Evolutionary conservation across 1,140 invertebrate species (phyloP).

Genomic region (Danaus plexippus): DNA sequence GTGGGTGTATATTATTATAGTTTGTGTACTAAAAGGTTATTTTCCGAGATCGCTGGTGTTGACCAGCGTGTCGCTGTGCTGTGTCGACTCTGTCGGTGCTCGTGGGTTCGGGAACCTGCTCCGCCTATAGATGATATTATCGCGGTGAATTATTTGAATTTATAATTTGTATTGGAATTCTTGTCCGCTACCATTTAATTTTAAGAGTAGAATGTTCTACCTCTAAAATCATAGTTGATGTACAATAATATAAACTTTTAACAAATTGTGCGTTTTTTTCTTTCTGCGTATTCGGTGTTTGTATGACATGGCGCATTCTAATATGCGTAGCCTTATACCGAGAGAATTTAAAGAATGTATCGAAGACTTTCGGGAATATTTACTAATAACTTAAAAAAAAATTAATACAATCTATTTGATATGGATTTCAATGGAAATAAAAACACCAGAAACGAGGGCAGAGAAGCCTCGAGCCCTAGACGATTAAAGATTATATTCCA

Average conservation of each 20-base stretch:
- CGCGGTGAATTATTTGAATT: conserved; percentile 41
- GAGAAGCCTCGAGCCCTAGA: too few species aligned
- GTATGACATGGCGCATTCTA: too few species aligned
- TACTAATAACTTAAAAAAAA: too few species aligned
- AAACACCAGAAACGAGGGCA: too few species aligned
- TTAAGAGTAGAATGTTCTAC: conserved; percentile 67
- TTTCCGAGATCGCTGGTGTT: too few species aligned
- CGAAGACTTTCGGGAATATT: too few species aligned
- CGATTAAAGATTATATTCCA: too few species aligned
- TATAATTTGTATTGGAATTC: conserved; percentile 36
- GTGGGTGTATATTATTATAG: conserved; percentile 1
- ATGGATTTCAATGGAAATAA: too few species aligned
- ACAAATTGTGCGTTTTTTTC: conserved; percentile 46
- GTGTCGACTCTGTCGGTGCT: background rate
- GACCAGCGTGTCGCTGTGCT: conserved; percentile 1
- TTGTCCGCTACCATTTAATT: conserved; percentile 25
- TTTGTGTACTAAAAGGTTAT: conserved; percentile 1
- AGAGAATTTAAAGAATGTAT: too few species aligned
- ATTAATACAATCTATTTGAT: too few species aligned
- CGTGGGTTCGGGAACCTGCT: conserved; percentile 39
- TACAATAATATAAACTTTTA: conserved; percentile 70
- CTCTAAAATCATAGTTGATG: conserved; percentile 70
- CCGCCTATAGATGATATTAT: conserved; percentile 62
- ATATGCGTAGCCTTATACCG: too few species aligned
- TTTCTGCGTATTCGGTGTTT: background rate